Evolutionary conservation across 2,113 vertebrate species (phyloP).

Genomic region (Anarrhichthys ocellatus): DNA sequence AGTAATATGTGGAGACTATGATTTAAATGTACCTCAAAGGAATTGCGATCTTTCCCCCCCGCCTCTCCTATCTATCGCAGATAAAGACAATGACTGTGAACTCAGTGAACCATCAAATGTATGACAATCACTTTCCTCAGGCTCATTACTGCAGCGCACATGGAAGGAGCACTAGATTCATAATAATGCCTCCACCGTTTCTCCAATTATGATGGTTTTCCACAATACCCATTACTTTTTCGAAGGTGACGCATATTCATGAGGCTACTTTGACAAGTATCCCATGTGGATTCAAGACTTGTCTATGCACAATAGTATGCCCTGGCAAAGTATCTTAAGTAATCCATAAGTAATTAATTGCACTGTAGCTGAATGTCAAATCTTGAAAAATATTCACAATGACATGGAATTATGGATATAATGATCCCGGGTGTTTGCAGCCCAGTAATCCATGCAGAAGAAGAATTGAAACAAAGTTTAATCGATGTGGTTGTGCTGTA

Average conservation of each 20-base stretch:
- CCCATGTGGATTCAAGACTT: slow-evolving; percentile 28
- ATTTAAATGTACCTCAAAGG: slow-evolving; percentile 80
- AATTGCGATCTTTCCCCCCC: slow-evolving; percentile 60
- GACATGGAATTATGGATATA: slow-evolving; percentile 71
- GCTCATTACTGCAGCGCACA: slow-evolving; percentile 68
- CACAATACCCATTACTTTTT: slow-evolving; percentile 36
- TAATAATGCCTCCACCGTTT: slow-evolving; percentile 49
- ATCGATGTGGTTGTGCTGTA: slow-evolving; percentile 15
- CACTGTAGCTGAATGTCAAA: slow-evolving; percentile 59
- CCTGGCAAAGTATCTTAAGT: slow-evolving; percentile 35
- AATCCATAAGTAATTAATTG: slow-evolving; percentile 63
- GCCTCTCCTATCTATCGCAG: slow-evolving; percentile 59
- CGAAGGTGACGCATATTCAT: slow-evolving; percentile 63
- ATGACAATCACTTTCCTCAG: slow-evolving; percentile 72
- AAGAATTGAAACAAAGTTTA: slow-evolving; percentile 41
- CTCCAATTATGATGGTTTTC: slow-evolving; percentile 55
- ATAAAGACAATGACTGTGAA: slow-evolving; percentile 78
- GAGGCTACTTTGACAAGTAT: slow-evolving; percentile 43
- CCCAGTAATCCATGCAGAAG: slow-evolving; percentile 40
- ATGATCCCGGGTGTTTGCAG: slow-evolving; percentile 58
- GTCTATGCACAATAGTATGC: slow-evolving; percentile 36
- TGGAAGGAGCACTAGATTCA: slow-evolving; percentile 48
- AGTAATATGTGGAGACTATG: slow-evolving; percentile 74
- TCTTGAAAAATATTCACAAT: slow-evolving; percentile 56
- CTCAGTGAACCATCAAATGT: slow-evolving; percentile 74